These are phyloP conservation scores for Liasis olivaceus DNA, from an alignment of 2,797 vertebrate genomes.

Conservation along the genomic window DNA sequence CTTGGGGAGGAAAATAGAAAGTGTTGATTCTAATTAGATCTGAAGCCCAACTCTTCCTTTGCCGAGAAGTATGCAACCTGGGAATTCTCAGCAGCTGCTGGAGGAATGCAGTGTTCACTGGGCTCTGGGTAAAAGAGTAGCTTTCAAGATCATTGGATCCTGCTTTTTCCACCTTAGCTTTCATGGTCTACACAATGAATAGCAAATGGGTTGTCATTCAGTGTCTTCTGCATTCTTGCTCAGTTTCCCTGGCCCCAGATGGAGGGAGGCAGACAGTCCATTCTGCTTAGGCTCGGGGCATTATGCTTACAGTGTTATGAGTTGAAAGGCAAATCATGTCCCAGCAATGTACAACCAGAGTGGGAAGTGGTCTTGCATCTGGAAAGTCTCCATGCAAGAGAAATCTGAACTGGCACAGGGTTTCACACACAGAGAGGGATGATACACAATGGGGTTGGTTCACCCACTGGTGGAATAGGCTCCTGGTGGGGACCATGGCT, in stretches of 20 bases:
- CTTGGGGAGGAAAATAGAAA: conserved; percentile 65
- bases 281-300: not conserved
- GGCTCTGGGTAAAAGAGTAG: conserved; percentile 71
- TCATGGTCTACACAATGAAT: conserved; percentile 59
- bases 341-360: not conserved
- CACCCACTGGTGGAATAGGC: too few relatives aligned
- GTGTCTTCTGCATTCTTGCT: conserved; percentile 42
- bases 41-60: conserved; percentile 74
- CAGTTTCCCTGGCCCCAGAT: not conserved
- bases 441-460: not conserved
- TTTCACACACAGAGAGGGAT: too few relatives aligned
- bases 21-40: conserved; percentile 75
- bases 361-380: not conserved
- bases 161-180: conserved; percentile 56
- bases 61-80: conserved; percentile 64
- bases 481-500: too few relatives aligned
- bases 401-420: not conserved
- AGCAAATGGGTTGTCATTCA: not conserved
- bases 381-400: not conserved
- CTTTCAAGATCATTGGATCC: conserved; percentile 62
- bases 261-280: not conserved
- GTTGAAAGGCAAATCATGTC: too few relatives aligned
- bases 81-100: conserved; percentile 66
- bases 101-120: conserved; percentile 76
- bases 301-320: not conserved